Evolutionary conservation across 2,113 vertebrate genomes (phyloP), one percentile per base, ranked within the genome.

Genomic region (Epinephelus fuscoguttatus): DNA sequence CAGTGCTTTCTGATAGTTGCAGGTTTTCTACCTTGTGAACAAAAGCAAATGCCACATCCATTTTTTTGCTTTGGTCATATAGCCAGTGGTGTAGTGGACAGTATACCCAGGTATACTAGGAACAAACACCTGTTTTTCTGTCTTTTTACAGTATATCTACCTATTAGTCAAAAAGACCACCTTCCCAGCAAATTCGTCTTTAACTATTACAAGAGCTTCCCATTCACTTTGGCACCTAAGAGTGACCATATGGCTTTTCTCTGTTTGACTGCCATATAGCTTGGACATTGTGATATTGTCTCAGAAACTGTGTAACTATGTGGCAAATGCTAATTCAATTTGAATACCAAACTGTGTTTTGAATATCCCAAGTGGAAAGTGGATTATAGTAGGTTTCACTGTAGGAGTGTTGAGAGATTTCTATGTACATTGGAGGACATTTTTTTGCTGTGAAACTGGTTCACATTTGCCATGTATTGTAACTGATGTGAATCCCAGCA

Each of bases 401-500:
- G 78, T 3, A 63, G 0, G 6, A 37, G 33, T 37, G n/a, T 21
- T 40, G 12, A 70, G 10, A 56, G 4, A 18, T 61, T 57, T 49
- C 7, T 66, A 37, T 47, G 19, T 50, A 10, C 15, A 53, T 49
- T 55, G 61, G 2, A 60, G 55, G 60, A 45, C 7, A 30, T 37
- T 9, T 42, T 66, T 53, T 61, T 61, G 5, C 11, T 56, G 3
- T 23, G 40, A 60, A 79, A 69, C 53, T 68, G 23, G 37, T 53
- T 63, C 57, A 77, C 21, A 37, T 9, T 40, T 49, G 14, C 66
- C 18, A n/a, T 80, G 45, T 45, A 21, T 55, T 49, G 33, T 25
- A 50, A 52, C 1, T 37, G 52, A 23, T 42, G 6, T 40, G 53
- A 72, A 70, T 85, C 37, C 25, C 68, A 49, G n/a, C n/a, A 62